phyloP scores from a whole-genome alignment of 1,140 invertebrate species.

The Caenorhabditis inopinata region DNA sequence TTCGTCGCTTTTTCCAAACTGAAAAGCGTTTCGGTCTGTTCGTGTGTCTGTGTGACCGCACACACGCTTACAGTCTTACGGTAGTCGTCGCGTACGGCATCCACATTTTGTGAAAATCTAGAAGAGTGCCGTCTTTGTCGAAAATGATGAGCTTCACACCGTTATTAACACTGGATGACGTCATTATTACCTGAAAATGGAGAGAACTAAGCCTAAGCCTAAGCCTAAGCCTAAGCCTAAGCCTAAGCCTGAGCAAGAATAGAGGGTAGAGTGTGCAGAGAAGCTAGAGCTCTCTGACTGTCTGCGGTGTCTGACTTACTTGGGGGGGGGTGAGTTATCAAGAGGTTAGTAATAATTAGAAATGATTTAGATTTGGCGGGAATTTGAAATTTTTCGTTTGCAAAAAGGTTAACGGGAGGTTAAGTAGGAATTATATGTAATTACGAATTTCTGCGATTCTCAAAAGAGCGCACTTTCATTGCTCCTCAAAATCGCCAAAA shows the following conservation, averaged over 20 bases:
- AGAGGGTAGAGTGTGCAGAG: too few species aligned
- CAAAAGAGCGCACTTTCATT: too few species aligned
- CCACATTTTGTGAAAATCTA: conserved; percentile 70
- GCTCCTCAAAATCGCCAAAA: too few species aligned
- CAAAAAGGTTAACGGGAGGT: too few species aligned
- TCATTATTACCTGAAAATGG: background rate
- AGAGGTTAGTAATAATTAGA: too few species aligned
- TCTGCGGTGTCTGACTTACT: too few species aligned
- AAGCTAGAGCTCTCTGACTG: too few species aligned
- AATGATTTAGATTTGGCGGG: too few species aligned
- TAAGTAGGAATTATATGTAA: too few species aligned
- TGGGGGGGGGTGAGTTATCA: too few species aligned
- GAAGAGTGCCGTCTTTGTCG: conserved; percentile 70
- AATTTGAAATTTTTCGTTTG: too few species aligned
- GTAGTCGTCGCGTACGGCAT: conserved; percentile 67
- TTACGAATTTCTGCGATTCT: too few species aligned
- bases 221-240: conserved; percentile 43
- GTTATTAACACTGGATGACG: conserved; percentile 1
- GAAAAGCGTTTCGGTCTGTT: conserved; percentile 43
- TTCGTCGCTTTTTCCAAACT: conserved; percentile 55
- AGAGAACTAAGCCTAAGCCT: conserved; percentile 10
- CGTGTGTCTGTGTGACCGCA: background rate
- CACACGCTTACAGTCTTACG: conserved; percentile 42
- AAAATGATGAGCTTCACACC: conserved; percentile 67
- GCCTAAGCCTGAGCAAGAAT: conserved; percentile 30